Conservation (phyloP, 1,140 invertebrate species). For the Potamilus streckersoni region DNA sequence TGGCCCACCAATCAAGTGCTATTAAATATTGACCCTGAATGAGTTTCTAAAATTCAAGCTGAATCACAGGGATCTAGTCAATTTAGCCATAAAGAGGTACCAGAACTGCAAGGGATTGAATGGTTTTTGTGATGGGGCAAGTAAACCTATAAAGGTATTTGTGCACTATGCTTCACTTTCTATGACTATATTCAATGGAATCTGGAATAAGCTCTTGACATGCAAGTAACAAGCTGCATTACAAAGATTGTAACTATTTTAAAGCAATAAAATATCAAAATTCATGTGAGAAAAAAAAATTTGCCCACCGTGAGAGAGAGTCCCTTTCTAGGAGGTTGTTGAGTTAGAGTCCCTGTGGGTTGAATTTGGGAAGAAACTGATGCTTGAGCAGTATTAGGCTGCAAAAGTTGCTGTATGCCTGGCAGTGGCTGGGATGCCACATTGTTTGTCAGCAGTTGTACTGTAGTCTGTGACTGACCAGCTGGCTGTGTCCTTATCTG, state of each 20-base stretch:
- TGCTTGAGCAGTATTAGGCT: constrained; percentile 23
- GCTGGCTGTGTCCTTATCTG: constrained; percentile 40
- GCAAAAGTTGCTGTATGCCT: constrained; percentile 27
- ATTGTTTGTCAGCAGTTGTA: constrained; percentile 17
- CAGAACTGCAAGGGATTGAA: too few species aligned
- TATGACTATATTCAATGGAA: background rate
- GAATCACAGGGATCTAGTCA: too few species aligned
- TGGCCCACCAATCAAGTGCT: too few species aligned
- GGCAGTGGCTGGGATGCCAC: constrained; percentile 11
- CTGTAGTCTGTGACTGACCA: constrained; percentile 59
- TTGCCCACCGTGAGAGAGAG: constrained; percentile 82
- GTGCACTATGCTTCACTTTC: too few species aligned
- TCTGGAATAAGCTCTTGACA: background rate
- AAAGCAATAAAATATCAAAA: constrained; percentile 68
- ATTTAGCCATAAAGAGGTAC: too few species aligned
- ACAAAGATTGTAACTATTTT: constrained; percentile 5
- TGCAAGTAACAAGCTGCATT: background rate
- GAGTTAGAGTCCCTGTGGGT: constrained; percentile 28
- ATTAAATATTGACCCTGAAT: too few species aligned
- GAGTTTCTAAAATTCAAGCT: too few species aligned
- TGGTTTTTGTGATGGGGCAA: too few species aligned
- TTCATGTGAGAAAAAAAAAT: background rate
- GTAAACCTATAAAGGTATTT: too few species aligned
- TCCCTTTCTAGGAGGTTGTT: constrained; percentile 69
- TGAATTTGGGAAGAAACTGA: constrained; percentile 24